Evolutionary conservation across 2,888 invertebrate genomes (phyloP).

Genomic region (Lycophotia porphyrea): DNA sequence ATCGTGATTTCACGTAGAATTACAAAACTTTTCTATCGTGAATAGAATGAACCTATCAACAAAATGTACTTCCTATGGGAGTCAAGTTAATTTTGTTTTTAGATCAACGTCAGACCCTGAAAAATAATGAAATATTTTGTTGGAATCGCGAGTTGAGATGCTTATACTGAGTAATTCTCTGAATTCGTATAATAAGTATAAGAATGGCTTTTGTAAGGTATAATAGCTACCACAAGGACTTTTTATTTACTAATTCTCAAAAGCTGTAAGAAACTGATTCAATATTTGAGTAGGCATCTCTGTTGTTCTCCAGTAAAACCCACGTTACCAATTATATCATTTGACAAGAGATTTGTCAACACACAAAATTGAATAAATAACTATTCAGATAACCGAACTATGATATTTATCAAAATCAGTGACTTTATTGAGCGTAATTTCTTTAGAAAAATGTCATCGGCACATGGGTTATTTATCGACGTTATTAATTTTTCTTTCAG

Average conservation of each 20-base stretch:
- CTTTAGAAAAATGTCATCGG: constrained; percentile 2
- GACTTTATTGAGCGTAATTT: background rate
- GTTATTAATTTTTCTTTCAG: constrained; percentile 48
- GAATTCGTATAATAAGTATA: constrained; percentile 14
- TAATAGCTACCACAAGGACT: background rate
- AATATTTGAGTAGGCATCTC: constrained; percentile 1
- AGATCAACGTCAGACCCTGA: constrained; percentile 22
- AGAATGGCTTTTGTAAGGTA: background rate
- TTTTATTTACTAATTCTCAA: background rate
- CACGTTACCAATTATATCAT: background rate
- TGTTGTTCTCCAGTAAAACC: background rate
- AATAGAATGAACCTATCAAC: constrained; percentile 17
- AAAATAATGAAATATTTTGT: constrained; percentile 42
- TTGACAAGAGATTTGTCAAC: background rate
- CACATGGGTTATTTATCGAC: constrained; percentile 14
- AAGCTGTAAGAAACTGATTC: background rate
- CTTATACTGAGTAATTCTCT: constrained; percentile 9
- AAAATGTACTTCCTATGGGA: constrained; percentile 40
- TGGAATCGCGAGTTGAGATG: constrained; percentile 2
- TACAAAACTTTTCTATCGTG: constrained; percentile 20
- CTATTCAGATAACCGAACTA: background rate
- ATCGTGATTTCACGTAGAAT: constrained; percentile 25
- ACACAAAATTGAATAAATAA: background rate
- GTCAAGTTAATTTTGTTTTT: constrained; percentile 45
- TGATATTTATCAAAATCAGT: background rate